A percentile compares a stretch with the other conserved stretches of the same genome.
Conservation (phyloP, 2,888 invertebrate species). For the Pelosia muscerda region DNA sequence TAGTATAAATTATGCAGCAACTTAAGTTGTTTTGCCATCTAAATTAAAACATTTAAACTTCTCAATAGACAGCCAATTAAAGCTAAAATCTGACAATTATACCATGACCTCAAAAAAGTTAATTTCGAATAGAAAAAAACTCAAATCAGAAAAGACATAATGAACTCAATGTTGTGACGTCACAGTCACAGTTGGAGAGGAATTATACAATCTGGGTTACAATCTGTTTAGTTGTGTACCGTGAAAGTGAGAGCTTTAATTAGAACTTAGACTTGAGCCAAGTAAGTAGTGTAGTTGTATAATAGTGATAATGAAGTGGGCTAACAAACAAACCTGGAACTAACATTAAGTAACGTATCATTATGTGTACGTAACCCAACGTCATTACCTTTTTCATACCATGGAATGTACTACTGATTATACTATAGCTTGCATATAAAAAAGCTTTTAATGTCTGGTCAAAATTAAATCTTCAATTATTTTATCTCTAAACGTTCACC, state of each 20-base stretch:
- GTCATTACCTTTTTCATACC: neutral
- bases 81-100: neutral
- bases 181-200: slow-evolving; percentile 24
- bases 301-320: slow-evolving; percentile 16
- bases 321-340: neutral
- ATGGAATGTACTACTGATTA: neutral
- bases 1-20: neutral
- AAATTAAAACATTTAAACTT: neutral
- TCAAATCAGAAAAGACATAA: slow-evolving; percentile 15
- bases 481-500: too few species aligned
- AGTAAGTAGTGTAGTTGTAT: slow-evolving; percentile 15
- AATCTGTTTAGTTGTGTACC: slow-evolving; percentile 29
- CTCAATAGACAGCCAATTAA: neutral
- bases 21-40: neutral
- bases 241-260: slow-evolving; percentile 45
- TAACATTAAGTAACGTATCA: slow-evolving; percentile 7
- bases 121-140: neutral
- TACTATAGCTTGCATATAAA: neutral
- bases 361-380: neutral
- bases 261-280: slow-evolving; percentile 30
- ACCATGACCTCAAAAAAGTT: neutral
- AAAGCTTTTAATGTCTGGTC: too few species aligned
- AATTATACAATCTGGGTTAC: slow-evolving; percentile 36
- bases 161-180: slow-evolving; percentile 25
- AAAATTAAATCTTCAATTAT: neutral